Evolutionary conservation across 1,140 invertebrate genomes (phyloP), one percentile per base, ranked within the genome.

Genomic region (Copidosoma floridanum): DNA sequence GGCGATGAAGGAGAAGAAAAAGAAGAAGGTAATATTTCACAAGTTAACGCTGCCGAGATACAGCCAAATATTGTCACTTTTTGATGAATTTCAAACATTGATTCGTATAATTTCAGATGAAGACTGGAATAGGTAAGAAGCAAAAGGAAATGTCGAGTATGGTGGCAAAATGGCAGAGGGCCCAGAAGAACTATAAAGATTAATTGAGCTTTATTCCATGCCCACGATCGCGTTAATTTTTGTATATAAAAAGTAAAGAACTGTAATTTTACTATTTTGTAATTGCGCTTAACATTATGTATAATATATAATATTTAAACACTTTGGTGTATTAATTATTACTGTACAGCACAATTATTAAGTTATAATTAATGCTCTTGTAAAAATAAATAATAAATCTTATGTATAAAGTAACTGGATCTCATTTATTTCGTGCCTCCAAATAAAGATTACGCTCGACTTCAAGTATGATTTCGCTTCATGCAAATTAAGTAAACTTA

Each of bases 151-250:
- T 90, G 14, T 86, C 86, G 2, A 84, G 83, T 35, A 78, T 89
- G 70, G 88, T 90, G 1, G 85, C 88, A 26, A 90, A 89, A 65
- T 89, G 88, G 88, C 86, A 89, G 70, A 86, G 85, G 65, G 85
- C 87, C 46, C 87, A 89, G 70, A 82, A 85, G 64, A 83, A 87
- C 65, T 79, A 81, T 67, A 68, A 68, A 29, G 74, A 64, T 65
- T 67, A 55, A 52, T 44, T 43, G 46, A 41, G 10, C 12, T 41
- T 12, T 41, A 29, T 48, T 53, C 26, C 16, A 44, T 6, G 16
- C 40, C 16, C 40, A 20, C 29, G 40, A 23, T 27, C 50, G 8
- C 35, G 41, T 27, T 27, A 27, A 21, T 43, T 10, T 38, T 58
- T 56, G 55, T 62, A 55, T 50, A 53, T 58, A 63, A 29, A 29